Percentiles rank a stretch among this genome's conserved stretches.
Conservation (phyloP, 2,113 vertebrate genomes). For the Eptesicus fuscus region DNA sequence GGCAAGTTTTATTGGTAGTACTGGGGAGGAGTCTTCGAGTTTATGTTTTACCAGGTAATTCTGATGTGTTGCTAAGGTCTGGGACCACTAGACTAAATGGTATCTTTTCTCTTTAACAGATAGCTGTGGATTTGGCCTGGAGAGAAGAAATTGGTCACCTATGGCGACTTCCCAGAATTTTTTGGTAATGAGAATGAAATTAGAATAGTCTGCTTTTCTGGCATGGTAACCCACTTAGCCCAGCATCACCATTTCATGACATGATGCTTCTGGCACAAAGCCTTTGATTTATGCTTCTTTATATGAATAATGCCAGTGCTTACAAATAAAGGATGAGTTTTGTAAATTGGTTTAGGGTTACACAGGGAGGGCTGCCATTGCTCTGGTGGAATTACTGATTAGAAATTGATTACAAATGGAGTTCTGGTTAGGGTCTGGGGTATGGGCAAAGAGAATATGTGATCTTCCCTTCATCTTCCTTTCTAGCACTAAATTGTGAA, state of each 20-base stretch:
- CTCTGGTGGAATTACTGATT: neutral
- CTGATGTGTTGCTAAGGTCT: slow-evolving; percentile 1
- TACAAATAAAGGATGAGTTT: slow-evolving; percentile 7
- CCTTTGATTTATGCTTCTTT: neutral
- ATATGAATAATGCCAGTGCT: neutral
- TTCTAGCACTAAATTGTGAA: neutral
- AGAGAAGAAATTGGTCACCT: neutral
- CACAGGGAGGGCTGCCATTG: neutral
- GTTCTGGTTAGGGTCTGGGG: neutral
- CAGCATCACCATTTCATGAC: neutral
- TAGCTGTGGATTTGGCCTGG: neutral
- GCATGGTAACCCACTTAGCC: neutral
- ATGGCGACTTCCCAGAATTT: neutral
- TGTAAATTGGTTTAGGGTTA: neutral
- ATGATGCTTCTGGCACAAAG: neutral
- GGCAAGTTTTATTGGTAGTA: neutral
- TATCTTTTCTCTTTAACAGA: neutral
- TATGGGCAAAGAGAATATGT: rapidly evolving
- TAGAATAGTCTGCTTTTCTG: neutral
- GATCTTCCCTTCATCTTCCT: neutral
- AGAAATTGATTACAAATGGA: neutral
- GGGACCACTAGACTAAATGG: neutral
- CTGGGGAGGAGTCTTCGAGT: neutral
- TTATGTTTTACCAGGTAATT: slow-evolving; percentile 5
- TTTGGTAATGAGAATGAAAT: neutral